Evolutionary conservation across 2,888 invertebrate genomes (phyloP), one percentile per base, ranked within the genome.

Genomic region (Malachius bipustulatus): DNA sequence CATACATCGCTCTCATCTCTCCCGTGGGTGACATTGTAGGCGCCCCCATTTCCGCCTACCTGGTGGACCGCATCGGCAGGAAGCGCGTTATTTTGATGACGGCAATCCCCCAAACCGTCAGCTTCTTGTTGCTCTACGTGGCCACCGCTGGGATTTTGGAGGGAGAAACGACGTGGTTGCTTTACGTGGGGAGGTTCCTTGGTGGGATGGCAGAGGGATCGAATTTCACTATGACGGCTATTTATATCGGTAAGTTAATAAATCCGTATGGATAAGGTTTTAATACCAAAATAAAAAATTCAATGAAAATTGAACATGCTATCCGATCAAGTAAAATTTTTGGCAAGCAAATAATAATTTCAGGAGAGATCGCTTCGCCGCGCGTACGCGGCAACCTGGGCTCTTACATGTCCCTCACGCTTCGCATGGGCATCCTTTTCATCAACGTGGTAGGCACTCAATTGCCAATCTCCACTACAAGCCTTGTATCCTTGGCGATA

Each of bases 401-500:
- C n/a, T n/a, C n/a, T n/a, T n/a, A n/a, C n/a, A n/a, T n/a, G n/a
- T n/a, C n/a, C n/a, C n/a, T n/a, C n/a, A n/a, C n/a, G n/a, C n/a
- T n/a, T n/a, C n/a, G n/a, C n/a, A n/a, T n/a, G n/a, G n/a, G n/a
- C n/a, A n/a, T n/a, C n/a, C n/a, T n/a, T n/a, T n/a, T n/a, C n/a
- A n/a, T n/a, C n/a, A n/a, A n/a, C n/a, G n/a, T n/a, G n/a, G n/a
- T n/a, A n/a, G n/a, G n/a, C n/a, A n/a, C n/a, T n/a, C n/a, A n/a
- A n/a, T 67, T 70, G 16, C 57, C 64, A 43, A 67, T 73, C 59
- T 55, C 52, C 40, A 56, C 55, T 10, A 58, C 72, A 44, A 71
- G 70, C 35, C 59, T 63, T 36, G 64, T 72, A 56, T 73, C 73
- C 49, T 62, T 71, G 46, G 54, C 68, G 43, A 62, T 74, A 36